Evolutionary conservation across 2,797 vertebrate species (phyloP), one percentile per base, ranked within the genome.

Genomic region (Cygnus olor): DNA sequence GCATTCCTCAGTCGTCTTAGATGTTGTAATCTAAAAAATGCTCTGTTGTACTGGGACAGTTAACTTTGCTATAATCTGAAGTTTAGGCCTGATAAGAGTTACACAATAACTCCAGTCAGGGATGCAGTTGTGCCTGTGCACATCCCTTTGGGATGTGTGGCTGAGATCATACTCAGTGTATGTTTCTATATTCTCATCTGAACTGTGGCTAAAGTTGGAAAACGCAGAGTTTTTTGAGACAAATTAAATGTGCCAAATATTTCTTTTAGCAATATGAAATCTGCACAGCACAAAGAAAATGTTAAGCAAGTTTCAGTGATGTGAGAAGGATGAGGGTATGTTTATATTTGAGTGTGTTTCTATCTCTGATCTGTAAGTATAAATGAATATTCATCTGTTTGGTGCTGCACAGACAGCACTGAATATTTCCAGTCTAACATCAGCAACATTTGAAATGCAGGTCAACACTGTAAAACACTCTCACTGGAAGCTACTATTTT

Each of bases 401-500:
- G 77, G 20, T 65, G 32, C 61, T 16, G 6, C 32, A 22, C 74
- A 93, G 70, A 53, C n/a, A 47, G 77, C 36, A 87, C 72, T 30
- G 38, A 22, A 9, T 92, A 22, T 95, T 96, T 94, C 47, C 60
- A 51, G 80, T 63, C 57, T 32, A 80, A 25, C 64, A 70, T 83
- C 38, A 49, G 8, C 30, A 58, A 71, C 74, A 27, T 80, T 79
- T 92, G 38, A 74, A 88, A 88, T 84, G 27, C 9, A 20, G 69
- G 36, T 68, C 80, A 85, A 80, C 13, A 22, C 61, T 82, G 81
- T n/a, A 56, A 95, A 88, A 65, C 6, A 42, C 9, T 72, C 40
- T 51, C 80, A 51, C 57, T 96, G 86, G 68, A 86, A 95, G 27
- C 18, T 93, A 34, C 87, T 82, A 77, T 15, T 85, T 80, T 84